Base-by-base conservation (phyloP, 2,113 vertebrate species). In the Trogon surrucura region DNA sequence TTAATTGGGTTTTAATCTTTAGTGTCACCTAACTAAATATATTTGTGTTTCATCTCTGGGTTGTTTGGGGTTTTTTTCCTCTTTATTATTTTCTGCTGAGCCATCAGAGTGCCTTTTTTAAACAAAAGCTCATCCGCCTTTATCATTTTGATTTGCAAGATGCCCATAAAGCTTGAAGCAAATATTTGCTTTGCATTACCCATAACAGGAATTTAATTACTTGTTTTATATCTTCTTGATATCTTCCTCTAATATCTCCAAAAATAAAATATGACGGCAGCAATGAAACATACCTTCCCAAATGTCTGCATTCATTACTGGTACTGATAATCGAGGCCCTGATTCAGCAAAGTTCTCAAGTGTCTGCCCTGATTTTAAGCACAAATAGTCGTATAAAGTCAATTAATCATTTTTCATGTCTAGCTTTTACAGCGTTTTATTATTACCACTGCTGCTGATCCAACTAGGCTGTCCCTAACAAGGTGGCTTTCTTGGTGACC, bases 161-260 rank as follows among this genome's bases (percentile, higher is more conserved):
- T 91, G 78, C 25, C 64, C 60, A 48, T 93, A 88, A 95, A 96
- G 64, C 58, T 77, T 12, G 8, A 93, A 78, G 80, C 84, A 96
- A 92, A 73, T 93, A 93, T 95, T 97, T 96, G 78, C 30, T 85
- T 81, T 91, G 74, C 84, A 67, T 95, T 94, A 93, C 45, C 66
- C 60, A 80, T 82, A 92, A 25, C 86, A 88, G 56, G 62, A 80
- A 89, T 96, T 94, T 95, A 96, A 93, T 96, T 91, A 91, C 89
- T 93, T 71, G 60, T 4, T 91, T 88, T 91, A 88, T 83, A 64
- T 88, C 74, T 83, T 91, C 74, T 60, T 50, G 45, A 64, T 83
- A 85, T 83, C 60, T 89, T 87, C 72, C 70, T 95, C 89, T 75
- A 95, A 91, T 19, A 34, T 88, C 38, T 83, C 83, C 71, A 91